Base-by-base conservation (phyloP, 2,888 invertebrate species). In the Ophion costatus region DNA sequence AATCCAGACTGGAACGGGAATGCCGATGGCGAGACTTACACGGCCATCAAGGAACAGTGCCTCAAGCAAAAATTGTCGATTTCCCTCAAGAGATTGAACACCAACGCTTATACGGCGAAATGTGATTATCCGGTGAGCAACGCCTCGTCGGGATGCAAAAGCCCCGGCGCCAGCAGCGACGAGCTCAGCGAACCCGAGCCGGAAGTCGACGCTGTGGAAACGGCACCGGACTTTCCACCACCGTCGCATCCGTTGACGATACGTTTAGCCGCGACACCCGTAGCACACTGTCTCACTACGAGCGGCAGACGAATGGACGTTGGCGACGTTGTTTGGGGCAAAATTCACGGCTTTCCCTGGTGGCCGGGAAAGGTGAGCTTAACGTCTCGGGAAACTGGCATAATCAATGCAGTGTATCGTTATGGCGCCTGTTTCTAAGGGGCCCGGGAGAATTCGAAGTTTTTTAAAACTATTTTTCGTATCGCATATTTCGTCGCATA, bases 271-370 rank as follows among this genome's bases (percentile, higher is more conserved):
- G 94, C 95, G 17, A 95, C 95, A 78, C 94, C 94, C 10, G 94
- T 96, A 3, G 94, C 94, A 14, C 95, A 95, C 86, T 96, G 95
- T 88, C 92, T 94, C 5, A 95, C 95, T 6, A 93, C 94, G 9
- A 95, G 94, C 86, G 95, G 95, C 87, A 94, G 92, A 38, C 90
- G 94, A 80, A 95, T 96, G 90, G 94, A 95, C 22, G 95, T 96
- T 0, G 97, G 97, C 0, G 97, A 98, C 93, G 96, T 98, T 74
- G 97, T 98, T 5, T 98, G 98, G 98, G 98, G 98, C 0, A 98
- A 98, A 93, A 96, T 97, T 67, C 96, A 96, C 86, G 97, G 97
- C 0, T 97, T 97, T 91, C 97, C 98, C 0, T 98, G 98, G 98
- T 98, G 98, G 98, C 98, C 98, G 0, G 98, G 97, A 22, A 96